These are phyloP conservation scores for Aphelenchoides fujianensis DNA, from an alignment of 1,140 invertebrate species.

Conservation along the genomic window DNA sequence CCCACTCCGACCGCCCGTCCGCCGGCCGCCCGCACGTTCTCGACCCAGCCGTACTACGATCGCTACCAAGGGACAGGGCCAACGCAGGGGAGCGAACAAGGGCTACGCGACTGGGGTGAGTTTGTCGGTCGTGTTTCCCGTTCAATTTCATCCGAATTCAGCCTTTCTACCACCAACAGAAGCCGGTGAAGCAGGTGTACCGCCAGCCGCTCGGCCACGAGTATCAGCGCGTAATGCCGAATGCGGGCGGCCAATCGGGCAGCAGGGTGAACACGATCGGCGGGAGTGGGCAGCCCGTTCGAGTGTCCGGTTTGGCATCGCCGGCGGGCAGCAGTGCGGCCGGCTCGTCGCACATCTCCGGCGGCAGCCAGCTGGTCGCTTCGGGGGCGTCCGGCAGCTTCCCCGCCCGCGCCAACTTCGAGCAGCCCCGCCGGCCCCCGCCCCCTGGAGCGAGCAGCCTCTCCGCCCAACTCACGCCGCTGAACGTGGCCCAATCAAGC, in stretches of 20 bases:
- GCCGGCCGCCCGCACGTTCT: background rate
- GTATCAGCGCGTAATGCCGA: background rate
- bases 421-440: background rate
- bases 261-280: background rate
- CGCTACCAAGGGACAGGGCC: background rate
- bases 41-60: background rate
- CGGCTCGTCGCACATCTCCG: too few species aligned
- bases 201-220: background rate
- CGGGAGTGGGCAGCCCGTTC: background rate
- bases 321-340: too few species aligned
- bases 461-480: slow-evolving; percentile 12
- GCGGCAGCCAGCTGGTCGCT: too few species aligned
- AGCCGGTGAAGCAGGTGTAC: background rate
- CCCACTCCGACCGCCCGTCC: slow-evolving; percentile 12
- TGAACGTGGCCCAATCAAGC: slow-evolving; percentile 4
- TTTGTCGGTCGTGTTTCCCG: background rate
- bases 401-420: too few species aligned
- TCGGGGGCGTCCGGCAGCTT: too few species aligned
- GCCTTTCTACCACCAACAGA: background rate
- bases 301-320: too few species aligned
- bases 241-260: background rate
- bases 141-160: background rate
- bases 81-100: background rate
- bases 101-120: background rate
- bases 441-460: background rate